Evolutionary conservation across 2,113 vertebrate genomes (phyloP), one percentile per base, ranked within the genome.

Genomic region (Melanerpes aurifrons): DNA sequence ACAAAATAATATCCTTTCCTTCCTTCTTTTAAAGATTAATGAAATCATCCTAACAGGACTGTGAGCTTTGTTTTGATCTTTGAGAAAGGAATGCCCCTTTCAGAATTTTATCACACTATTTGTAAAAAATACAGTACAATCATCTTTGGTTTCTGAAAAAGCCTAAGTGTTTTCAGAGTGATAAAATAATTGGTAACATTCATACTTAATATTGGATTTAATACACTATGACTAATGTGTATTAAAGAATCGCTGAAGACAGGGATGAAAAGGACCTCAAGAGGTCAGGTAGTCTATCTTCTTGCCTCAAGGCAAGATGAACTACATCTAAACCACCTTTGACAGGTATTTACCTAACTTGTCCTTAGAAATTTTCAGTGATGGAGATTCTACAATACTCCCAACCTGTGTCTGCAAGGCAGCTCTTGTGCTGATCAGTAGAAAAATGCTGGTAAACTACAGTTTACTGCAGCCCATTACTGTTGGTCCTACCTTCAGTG

Each of bases 271-370:
- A 72, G 58, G 31, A 90, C 50, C 71, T 89, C 87, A 84, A 2
- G n/a, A 82, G 84, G 45, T 89, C 85, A 94, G 84, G 69, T 84
- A 94, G 74, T 88, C 88, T 87, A 74, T 87, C 62, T 54, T 78
- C 68, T 59, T 83, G 78, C 87, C 87, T 43, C 62, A 79, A 59
- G 83, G 83, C 78, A 90, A 83, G 78, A 79, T 64, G 67, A 90
- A 93, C 73, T 90, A 79, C 25, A 74, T 64, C 57, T 56, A 87
- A 90, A 83, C 78, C 45, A 28, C 54, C 78, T 74, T 40, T 95
- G 85, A 91, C 82, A 92, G 82, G 80, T 80, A 83, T 63, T 95
- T 87, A 79, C 72, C 64, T 31, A 76, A 37, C 35, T 77, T 76
- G 50, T 50, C 35, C 54, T 45, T n/a, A 69, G 78, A 82, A 64